Percentiles rank a stretch among this genome's conserved stretches.
phyloP scores from a whole-genome alignment of 2,113 vertebrate species.

The Odocoileus hemionus region DNA sequence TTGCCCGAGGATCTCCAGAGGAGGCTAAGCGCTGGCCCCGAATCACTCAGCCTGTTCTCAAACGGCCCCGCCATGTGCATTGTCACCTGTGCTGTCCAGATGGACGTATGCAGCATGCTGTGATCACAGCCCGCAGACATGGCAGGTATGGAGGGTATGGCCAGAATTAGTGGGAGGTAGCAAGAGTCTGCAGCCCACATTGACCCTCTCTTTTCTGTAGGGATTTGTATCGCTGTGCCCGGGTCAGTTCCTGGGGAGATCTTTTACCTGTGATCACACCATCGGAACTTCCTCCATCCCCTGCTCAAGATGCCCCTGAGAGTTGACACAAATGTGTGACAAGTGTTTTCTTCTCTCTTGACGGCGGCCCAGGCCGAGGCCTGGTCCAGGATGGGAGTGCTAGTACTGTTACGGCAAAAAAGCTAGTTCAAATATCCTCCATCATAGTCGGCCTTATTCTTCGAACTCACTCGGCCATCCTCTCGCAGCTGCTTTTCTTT shows the following conservation, averaged over 20 bases:
- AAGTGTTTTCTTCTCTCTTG: not conserved
- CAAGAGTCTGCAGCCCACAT: not conserved
- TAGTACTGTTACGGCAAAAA: not conserved
- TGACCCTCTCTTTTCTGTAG: conserved; percentile 67
- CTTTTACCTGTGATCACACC: conserved; percentile 77
- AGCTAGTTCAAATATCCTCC: not conserved
- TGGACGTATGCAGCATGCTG: conserved; percentile 81
- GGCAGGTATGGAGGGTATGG: conserved; percentile 78
- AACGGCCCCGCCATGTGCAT: conserved; percentile 85
- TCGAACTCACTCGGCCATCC: not conserved
- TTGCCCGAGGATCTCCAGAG: conserved; percentile 66
- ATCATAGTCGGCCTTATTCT: not conserved
- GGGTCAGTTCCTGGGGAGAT: conserved; percentile 88
- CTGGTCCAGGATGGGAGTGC: conserved; percentile 42
- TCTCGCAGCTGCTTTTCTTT: not conserved
- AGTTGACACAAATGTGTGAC: not conserved
- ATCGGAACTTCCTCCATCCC: not conserved
- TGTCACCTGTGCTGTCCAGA: conserved; percentile 85
- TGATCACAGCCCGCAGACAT: conserved; percentile 83
- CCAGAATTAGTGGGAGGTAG: too few species aligned
- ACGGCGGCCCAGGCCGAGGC: not conserved
- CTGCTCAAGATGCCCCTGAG: not conserved
- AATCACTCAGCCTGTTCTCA: conserved; percentile 81
- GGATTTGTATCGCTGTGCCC: conserved; percentile 89
- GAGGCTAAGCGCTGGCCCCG: conserved; percentile 80